These are phyloP conservation scores for Lithophane semibrunnea DNA, from an alignment of 2,888 invertebrate species.

Conservation along the genomic window DNA sequence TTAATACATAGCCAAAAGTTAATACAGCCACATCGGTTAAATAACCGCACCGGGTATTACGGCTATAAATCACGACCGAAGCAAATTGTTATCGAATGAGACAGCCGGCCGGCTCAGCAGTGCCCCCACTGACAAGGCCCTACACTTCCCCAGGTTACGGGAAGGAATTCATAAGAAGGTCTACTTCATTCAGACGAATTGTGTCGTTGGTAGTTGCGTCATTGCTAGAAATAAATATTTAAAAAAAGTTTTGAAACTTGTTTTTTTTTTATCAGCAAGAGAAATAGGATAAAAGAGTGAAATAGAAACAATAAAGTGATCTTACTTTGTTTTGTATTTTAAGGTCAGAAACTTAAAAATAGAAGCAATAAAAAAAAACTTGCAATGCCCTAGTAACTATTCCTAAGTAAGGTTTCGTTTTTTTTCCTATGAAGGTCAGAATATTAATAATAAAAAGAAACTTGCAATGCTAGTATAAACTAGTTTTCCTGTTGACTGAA, in stretches of 20 bases:
- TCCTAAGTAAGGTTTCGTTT: too few relatives aligned
- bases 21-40: slow-evolving; percentile 73
- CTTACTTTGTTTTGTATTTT: background rate
- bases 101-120: slow-evolving; percentile 67
- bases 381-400: background rate
- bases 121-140: slow-evolving; percentile 44
- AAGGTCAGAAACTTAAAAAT: background rate
- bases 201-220: background rate
- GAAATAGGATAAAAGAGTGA: background rate
- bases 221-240: too few relatives aligned
- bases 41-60: slow-evolving; percentile 76
- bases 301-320: background rate
- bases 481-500: background rate
- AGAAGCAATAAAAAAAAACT: background rate
- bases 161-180: slow-evolving; percentile 10
- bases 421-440: background rate
- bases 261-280: background rate
- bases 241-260: background rate
- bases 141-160: slow-evolving; percentile 20
- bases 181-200: background rate
- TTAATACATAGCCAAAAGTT: slow-evolving; percentile 63
- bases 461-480: background rate
- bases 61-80: slow-evolving; percentile 81
- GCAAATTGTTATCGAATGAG: slow-evolving; percentile 86
- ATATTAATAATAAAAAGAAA: background rate